Base-by-base conservation (phyloP, 2,113 vertebrate genomes). In the Dicerorhinus sumatrensis region DNA sequence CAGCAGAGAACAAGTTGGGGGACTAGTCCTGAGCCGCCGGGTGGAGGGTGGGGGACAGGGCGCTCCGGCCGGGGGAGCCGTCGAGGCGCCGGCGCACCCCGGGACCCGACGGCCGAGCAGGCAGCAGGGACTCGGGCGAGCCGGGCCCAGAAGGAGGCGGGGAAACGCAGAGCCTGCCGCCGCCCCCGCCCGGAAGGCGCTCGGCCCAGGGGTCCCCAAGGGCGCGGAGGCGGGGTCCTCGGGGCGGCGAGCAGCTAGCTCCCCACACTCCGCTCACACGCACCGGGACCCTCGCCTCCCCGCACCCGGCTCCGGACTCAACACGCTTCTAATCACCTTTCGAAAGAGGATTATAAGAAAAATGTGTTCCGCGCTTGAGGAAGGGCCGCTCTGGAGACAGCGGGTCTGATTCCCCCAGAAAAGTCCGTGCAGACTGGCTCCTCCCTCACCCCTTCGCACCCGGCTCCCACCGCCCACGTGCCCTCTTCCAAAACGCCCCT, bases 1-100 rank as follows among this genome's bases (percentile, higher is more conserved):
- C 96, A 70, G 96, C 91, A 9, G 89, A 88, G 96, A 97, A 97
- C 96, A 98, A 98, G 98, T 98, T 97, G 92, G 81, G 97, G n/a
- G 91, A 97, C 98, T 98, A 97, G 98, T 98, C 94, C 72, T 9
- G 96, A 33, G 94, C 67, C 46, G 20, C 82, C 2, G n/a, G 67
- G 39, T 14, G 91, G n/a, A 8, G 95, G 60, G 67, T 10, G 27
- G 58, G 18, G 46, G 51, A 1, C 67, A 0, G 33, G 80, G 88
- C 56, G 67, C 72, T 29, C 56, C 62, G 29, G 21, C 81, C 75
- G 58, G 69, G 42, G 95, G 90, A 83, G 82, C 96, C 85, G 94
- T 95, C 91, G 91, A 79, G 92, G 94, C 65, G 42, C 62, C 86
- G 48, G 73, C 76, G 60, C 16, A 67, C 72, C 69, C 31, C 0